These are phyloP conservation scores for Embidobia sp. DNA, from an alignment of 2,888 invertebrate genomes.

Conservation along the genomic window DNA sequence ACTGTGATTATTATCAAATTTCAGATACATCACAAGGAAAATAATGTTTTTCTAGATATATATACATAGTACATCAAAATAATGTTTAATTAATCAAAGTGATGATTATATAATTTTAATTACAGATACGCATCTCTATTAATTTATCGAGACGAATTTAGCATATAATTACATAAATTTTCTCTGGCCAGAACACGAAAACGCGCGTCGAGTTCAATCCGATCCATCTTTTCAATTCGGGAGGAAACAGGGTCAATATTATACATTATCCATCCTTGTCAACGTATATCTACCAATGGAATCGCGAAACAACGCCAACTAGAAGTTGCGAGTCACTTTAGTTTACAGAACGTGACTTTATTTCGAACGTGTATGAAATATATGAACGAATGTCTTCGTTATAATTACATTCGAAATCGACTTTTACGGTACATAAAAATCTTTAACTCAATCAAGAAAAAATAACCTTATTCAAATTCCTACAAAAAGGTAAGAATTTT, in stretches of 20 bases:
- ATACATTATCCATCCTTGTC: constrained; percentile 43
- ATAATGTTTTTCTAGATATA: too few species aligned
- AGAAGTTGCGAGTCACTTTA: constrained; percentile 22
- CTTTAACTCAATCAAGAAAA: too few species aligned
- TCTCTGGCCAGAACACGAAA: background rate
- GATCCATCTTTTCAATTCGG: constrained; percentile 30
- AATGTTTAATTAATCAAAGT: background rate
- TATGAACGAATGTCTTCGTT: background rate
- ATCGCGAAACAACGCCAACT: constrained; percentile 21
- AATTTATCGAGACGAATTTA: background rate
- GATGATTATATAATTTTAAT: constrained; percentile 1
- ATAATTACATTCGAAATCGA: too few species aligned
- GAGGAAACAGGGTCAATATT: constrained; percentile 31
- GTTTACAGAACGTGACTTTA: constrained; percentile 32
- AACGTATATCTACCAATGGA: constrained; percentile 18
- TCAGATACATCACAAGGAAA: too few species aligned
- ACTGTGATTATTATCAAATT: too few species aligned
- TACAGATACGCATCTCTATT: background rate
- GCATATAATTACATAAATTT: constrained; percentile 24
- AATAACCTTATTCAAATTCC: too few species aligned
- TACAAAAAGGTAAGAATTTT: too few species aligned
- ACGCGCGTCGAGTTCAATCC: constrained; percentile 7
- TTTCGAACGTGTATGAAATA: constrained; percentile 27
- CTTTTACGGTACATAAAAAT: too few species aligned
- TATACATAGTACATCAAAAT: too few species aligned